Evolutionary conservation across 2,797 vertebrate species (phyloP).

Genomic region (Syngnathus acus): DNA sequence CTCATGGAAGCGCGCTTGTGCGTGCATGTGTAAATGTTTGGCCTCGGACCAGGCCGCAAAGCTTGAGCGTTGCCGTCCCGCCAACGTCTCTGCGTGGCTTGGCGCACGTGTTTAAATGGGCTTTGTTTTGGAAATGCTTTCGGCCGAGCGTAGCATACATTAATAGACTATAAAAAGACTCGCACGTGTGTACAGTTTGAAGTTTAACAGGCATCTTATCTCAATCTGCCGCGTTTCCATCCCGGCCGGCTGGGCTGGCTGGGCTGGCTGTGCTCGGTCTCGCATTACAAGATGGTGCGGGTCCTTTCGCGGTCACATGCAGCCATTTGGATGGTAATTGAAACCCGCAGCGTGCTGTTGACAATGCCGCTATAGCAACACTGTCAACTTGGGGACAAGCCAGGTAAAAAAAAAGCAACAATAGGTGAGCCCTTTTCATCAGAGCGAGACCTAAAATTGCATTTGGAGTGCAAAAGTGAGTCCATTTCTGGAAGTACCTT

Average conservation of each 20-base stretch:
- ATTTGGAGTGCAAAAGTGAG: constrained; percentile 11
- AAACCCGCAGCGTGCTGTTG: constrained; percentile 35
- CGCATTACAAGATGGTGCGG: constrained; percentile 36
- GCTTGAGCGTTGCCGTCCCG: constrained; percentile 26
- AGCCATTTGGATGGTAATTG: constrained; percentile 28
- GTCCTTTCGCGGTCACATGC: constrained; percentile 36
- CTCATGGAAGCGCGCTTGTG: constrained; percentile 14
- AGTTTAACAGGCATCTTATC: constrained; percentile 48
- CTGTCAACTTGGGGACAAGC: constrained; percentile 21
- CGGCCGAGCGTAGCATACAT: constrained; percentile 40
- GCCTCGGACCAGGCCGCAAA: constrained; percentile 30
- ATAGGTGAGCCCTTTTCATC: constrained; percentile 10
- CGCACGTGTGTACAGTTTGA: constrained; percentile 40
- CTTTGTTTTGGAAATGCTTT: constrained; percentile 49
- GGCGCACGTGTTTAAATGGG: constrained; percentile 14
- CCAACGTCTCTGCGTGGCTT: constrained; percentile 11
- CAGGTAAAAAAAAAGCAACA: not conserved
- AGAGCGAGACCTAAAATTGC: not conserved
- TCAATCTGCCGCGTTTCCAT: constrained; percentile 48
- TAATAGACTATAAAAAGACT: constrained; percentile 50
- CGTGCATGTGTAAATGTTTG: constrained; percentile 23
- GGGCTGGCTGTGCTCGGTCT: constrained; percentile 17
- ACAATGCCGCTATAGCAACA: constrained; percentile 41
- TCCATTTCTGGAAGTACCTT: constrained; percentile 11
- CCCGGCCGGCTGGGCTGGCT: constrained; percentile 4